Percentiles rank a stretch among this genome's conserved stretches.
Evolutionary conservation across 92 coral and sea anemone species (phyloP).

Genomic region (Paramuricea clavata): DNA sequence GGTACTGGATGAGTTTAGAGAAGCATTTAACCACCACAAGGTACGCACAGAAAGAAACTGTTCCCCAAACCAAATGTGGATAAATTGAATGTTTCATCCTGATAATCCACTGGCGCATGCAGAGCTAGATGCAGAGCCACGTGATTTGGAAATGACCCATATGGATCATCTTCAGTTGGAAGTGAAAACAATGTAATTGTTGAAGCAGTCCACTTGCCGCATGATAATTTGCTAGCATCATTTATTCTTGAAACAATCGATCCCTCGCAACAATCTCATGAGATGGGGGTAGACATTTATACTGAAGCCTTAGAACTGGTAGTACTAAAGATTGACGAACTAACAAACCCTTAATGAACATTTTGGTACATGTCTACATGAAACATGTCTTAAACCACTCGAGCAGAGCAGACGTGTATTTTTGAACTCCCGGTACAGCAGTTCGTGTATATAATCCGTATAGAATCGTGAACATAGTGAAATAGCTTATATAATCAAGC

Average conservation of each 20-base stretch:
- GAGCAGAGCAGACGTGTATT: too few species aligned
- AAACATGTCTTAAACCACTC: too few species aligned
- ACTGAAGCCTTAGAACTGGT: conserved; percentile 53
- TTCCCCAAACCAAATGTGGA: conserved; percentile 53
- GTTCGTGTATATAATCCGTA: too few species aligned
- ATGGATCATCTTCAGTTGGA: conserved; percentile 19
- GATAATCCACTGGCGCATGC: conserved; percentile 54
- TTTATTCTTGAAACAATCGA: conserved; percentile 71
- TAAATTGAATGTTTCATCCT: conserved; percentile 50
- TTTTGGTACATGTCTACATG: background rate
- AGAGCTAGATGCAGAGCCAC: conserved; percentile 22
- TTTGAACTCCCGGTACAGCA: too few species aligned
- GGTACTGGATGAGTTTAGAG: conserved; percentile 30
- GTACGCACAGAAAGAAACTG: conserved; percentile 42
- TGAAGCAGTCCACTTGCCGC: conserved; percentile 38
- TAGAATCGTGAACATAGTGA: too few species aligned
- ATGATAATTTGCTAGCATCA: conserved; percentile 55
- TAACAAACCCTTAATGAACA: conserved; percentile 4
- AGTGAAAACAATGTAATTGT: conserved; percentile 29
- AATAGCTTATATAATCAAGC: too few species aligned
- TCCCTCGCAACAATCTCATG: conserved; percentile 59
- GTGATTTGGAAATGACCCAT: conserved; percentile 28
- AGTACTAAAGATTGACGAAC: conserved; percentile 22
- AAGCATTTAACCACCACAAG: conserved; percentile 45
- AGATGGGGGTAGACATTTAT: conserved; percentile 59